Base-by-base conservation (phyloP, 2,113 vertebrate species). In the Thoracochromis brauschi region DNA sequence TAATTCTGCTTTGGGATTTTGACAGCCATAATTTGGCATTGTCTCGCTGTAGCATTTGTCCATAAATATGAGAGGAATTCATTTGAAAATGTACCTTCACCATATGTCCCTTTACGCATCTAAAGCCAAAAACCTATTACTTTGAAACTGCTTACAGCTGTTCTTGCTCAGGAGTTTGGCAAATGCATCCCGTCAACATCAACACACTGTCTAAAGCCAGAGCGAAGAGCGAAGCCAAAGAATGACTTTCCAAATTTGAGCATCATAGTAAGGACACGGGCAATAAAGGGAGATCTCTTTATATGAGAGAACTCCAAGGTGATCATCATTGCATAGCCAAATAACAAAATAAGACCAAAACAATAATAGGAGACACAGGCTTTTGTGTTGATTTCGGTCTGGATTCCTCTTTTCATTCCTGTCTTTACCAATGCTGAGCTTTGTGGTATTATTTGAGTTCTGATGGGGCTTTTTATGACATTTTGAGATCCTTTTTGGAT, bases 111-210 rank as follows among this genome's bases (percentile, higher is more conserved):
- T 85, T 79, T 60, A 49, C 26, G 45, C 53, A 85, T 86, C 53
- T 83, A 54, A 21, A 85, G 89, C 87, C 88, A 90, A 90, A 93
- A 68, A 75, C 9, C 47, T 45, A 60, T 88, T 94, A 89, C 83
- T 89, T 68, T 84, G 54, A 88, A 93, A 87, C 73, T 51, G 81
- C 40, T 85, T 84, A 86, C 91, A 95, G 94, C 91, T 95, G 93
- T 91, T 94, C 63, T 86, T 87, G 65, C 84, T 92, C 90, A 93
- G 85, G 75, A 88, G 65, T 82, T 88, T 95, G 94, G 92, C 94
- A 95, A 79, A 55, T 63, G 9, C 80, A 55, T 29, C 82, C 82
- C 45, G 81, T 91, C 89, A 85, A 85, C 54, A 91, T 87, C 90
- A 93, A 91, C 89, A 88, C 83, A 88, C 81, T 8, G 2, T 51